These are phyloP conservation scores for Nasonia vitripennis DNA, from an alignment of 1,140 invertebrate genomes.

Conservation along the genomic window DNA sequence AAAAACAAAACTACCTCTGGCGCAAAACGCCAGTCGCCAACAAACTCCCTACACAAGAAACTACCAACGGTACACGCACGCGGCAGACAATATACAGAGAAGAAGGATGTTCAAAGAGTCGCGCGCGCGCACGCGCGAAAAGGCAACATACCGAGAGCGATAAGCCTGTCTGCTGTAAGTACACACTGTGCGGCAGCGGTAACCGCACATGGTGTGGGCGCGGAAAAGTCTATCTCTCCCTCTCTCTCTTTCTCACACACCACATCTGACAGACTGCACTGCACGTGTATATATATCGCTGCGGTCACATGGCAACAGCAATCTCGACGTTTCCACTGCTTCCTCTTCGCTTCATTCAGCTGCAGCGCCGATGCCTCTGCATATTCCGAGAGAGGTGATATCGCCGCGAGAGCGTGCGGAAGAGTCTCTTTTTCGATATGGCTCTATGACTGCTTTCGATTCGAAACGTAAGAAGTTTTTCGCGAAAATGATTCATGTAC, in stretches of 20 bases:
- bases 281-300: not conserved
- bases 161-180: not conserved
- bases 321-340: constrained; percentile 54
- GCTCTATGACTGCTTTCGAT: not conserved
- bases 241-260: not conserved
- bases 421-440: not conserved
- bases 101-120: constrained; percentile 1
- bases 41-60: too few relatives aligned
- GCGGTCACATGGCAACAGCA: constrained; percentile 68
- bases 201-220: constrained; percentile 6
- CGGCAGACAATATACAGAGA: not conserved
- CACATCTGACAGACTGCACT: not conserved
- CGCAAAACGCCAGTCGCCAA: not conserved
- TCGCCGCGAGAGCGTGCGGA: not conserved
- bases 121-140: not conserved
- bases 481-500: too few relatives aligned
- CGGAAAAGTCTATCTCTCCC: constrained; percentile 48
- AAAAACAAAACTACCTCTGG: not conserved
- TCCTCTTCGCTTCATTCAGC: constrained; percentile 47
- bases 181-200: not conserved
- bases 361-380: not conserved
- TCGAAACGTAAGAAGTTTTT: too few relatives aligned
- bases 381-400: constrained; percentile 13
- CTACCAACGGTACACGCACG: not conserved
- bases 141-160: not conserved